Evolutionary conservation across 2,797 vertebrate species (phyloP), one percentile per base, ranked within the genome.

Genomic region (Momotus momota): DNA sequence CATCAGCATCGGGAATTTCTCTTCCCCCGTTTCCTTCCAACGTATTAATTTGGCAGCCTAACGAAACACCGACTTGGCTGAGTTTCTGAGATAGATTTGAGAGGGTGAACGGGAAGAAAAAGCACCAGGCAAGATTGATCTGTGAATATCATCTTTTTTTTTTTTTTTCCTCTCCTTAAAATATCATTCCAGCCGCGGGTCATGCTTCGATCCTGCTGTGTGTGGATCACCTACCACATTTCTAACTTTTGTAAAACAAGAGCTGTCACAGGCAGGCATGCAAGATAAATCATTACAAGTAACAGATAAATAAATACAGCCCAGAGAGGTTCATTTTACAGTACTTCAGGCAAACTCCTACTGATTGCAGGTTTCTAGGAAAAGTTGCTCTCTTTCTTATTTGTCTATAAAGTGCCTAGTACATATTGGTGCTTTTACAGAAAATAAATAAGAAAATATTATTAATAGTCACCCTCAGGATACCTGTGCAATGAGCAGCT

Each of bases 351-450:
- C 64, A 89, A 93, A 80, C 15, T 7, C n/a, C 46, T 61, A 29
- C 4, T 25, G 88, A 89, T 61, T 49, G 52, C 38, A 92, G 58
- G 43, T 87, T 92, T 52, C 64, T 67, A 71, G 70, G 46, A 62
- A 70, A 88, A 94, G 52, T 27, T 80, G 64, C 26, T 81, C 0
- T 0, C 21, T 79, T 86, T 64, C 45, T 80, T 75, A 75, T 61
- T 90, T 82, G 86, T 90, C 91, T 77, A 38, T 90, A 92, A 95
- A 93, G 77, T 90, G 73, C 83, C 38, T 26, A 61, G 64, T 62
- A 92, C 16, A 58, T 18, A 71, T 9, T 0, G 0, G 55, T 81
- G 81, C 74, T 88, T 82, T 72, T 69, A 57, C 1, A 90, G 64
- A 89, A 86, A 81, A 61, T 0, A 73, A 5, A 61, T 41, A 81